Evolutionary conservation across 2,797 vertebrate species (phyloP).

Genomic region (Melanotaenia nigrans): DNA sequence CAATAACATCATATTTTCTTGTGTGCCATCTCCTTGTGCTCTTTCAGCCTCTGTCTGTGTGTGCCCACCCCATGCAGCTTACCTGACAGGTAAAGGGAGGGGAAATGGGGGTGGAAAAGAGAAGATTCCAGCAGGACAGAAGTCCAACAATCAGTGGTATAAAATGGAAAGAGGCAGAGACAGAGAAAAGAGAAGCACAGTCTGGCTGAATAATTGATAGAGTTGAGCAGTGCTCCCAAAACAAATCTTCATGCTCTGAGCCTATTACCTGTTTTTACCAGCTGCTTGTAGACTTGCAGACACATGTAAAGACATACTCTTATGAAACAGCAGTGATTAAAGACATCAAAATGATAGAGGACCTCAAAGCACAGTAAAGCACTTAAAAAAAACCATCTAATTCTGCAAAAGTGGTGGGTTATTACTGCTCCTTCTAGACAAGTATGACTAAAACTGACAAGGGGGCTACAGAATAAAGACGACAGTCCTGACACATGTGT

Average conservation of each 20-base stretch:
- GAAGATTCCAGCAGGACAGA: conserved; percentile 43
- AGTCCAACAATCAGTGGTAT: conserved; percentile 64
- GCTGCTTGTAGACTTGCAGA: conserved; percentile 54
- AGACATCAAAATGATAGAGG: conserved; percentile 38
- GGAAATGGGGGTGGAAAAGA: conserved; percentile 6
- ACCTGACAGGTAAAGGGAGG: conserved; percentile 59
- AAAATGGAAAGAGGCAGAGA: conserved; percentile 53
- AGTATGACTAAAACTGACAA: conserved; percentile 35
- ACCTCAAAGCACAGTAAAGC: conserved; percentile 25
- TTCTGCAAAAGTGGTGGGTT: conserved; percentile 26
- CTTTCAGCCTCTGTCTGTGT: conserved; percentile 48
- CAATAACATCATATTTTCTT: conserved; percentile 56
- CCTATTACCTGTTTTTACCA: conserved; percentile 63
- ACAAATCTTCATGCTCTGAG: conserved; percentile 57
- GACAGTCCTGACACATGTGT: conserved; percentile 29
- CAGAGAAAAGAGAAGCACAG: conserved; percentile 46
- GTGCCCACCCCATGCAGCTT: conserved; percentile 5
- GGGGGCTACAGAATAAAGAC: conserved; percentile 9
- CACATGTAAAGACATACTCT: conserved; percentile 45
- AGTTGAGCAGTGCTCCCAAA: conserved; percentile 52
- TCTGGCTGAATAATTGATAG: conserved; percentile 75
- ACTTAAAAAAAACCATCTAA: conserved; percentile 24
- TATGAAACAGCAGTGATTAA: conserved; percentile 52
- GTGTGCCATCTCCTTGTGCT: conserved; percentile 34
- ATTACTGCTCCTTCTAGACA: conserved; percentile 17